Conservation (phyloP, 2,888 invertebrate species). For the Drosophila antonietae region DNA sequence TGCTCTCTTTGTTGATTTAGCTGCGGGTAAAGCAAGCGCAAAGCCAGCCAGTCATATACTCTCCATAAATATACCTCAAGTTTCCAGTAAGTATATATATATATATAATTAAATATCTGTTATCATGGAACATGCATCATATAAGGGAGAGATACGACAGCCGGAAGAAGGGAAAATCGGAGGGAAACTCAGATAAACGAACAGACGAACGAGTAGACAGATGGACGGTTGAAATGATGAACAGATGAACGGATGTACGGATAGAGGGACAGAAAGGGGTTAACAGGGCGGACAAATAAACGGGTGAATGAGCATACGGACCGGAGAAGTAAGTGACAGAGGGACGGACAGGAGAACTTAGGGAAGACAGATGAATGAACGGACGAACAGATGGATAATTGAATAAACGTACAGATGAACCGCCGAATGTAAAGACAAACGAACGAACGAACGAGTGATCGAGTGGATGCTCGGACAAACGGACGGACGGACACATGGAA, state of each 20-base stretch:
- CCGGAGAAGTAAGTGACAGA: too few relatives aligned
- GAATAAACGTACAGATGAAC: neutral
- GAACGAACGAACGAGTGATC: too few relatives aligned
- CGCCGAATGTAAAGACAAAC: too few relatives aligned
- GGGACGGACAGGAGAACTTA: neutral
- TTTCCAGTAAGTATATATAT: constrained; percentile 18
- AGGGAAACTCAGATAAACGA: too few relatives aligned
- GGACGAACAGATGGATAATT: neutral
- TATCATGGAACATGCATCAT: neutral
- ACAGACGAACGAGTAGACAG: too few relatives aligned
- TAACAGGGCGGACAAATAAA: too few relatives aligned
- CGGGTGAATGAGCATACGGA: too few relatives aligned
- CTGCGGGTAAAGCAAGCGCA: neutral
- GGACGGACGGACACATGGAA: too few relatives aligned
- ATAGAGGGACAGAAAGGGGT: too few relatives aligned
- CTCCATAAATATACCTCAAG: constrained; percentile 32
- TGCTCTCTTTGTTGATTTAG: constrained; percentile 32
- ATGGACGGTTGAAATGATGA: neutral
- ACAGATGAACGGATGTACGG: neutral
- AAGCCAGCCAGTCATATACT: constrained; percentile 22
- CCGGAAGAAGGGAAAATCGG: too few relatives aligned
- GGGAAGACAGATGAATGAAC: neutral
- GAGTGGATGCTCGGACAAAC: neutral
- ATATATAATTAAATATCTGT: neutral
- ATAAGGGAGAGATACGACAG: too few relatives aligned